Evolutionary conservation across 2,113 vertebrate genomes (phyloP).

Genomic region (Lophotis ruficrista): DNA sequence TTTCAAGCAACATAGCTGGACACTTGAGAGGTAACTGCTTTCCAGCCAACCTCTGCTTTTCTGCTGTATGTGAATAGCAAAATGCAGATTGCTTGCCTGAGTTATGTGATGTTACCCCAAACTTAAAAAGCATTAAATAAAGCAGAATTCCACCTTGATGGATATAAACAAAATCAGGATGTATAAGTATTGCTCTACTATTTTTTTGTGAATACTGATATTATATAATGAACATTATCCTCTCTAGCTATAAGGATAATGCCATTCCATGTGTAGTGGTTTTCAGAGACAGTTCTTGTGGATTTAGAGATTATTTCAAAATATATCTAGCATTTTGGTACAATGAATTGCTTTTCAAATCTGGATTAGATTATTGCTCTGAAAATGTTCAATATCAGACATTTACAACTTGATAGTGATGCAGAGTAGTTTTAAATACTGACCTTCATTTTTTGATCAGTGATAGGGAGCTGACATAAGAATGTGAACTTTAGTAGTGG

Average conservation of each 20-base stretch:
- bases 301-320: constrained; percentile 59
- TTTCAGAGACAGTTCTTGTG: constrained; percentile 30
- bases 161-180: not conserved
- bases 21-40: not conserved
- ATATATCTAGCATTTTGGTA: not conserved
- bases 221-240: constrained; percentile 25
- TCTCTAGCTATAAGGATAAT: not conserved
- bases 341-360: constrained; percentile 46
- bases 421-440: not conserved
- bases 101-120: not conserved
- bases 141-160: not conserved
- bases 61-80: not conserved
- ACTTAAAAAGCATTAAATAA: not conserved
- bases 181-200: not conserved
- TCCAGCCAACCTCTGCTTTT: not conserved
- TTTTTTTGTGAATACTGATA: not conserved
- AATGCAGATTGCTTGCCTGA: not conserved
- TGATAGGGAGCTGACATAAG: not conserved
- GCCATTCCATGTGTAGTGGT: not conserved
- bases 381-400: not conserved
- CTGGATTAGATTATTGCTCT: constrained; percentile 37
- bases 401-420: not conserved
- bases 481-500: not conserved
- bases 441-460: not conserved
- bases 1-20: not conserved